Percentiles rank a stretch among this genome's conserved stretches.
These are phyloP conservation scores for Enteromius viviparus DNA, from an alignment of 2,797 vertebrate species.

Conservation along the genomic window DNA sequence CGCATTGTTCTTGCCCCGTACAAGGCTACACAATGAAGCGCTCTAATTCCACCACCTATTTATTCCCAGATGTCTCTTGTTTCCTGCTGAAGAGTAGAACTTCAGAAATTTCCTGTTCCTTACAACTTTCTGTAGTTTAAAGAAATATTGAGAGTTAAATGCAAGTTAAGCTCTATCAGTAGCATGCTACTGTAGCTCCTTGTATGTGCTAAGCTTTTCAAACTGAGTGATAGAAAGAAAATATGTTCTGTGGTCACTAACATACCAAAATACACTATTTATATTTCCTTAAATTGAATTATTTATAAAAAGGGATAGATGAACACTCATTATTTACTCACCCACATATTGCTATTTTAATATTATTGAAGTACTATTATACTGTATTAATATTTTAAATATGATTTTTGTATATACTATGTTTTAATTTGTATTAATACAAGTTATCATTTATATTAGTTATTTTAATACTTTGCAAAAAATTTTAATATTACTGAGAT, in stretches of 20 bases:
- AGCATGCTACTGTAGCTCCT: too few relatives aligned
- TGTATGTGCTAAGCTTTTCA: neutral
- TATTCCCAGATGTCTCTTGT: slow-evolving; percentile 56
- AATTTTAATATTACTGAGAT: too few relatives aligned
- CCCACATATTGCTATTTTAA: neutral
- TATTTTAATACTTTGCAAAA: neutral
- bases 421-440: neutral
- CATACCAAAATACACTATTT: neutral
- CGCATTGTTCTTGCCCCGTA: slow-evolving; percentile 51
- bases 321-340: neutral
- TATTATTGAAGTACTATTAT: too few relatives aligned
- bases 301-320: neutral
- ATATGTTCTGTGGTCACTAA: neutral
- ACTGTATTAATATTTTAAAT: neutral
- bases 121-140: neutral
- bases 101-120: neutral
- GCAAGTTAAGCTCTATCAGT: neutral
- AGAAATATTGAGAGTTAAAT: neutral
- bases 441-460: neutral
- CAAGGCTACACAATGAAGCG: slow-evolving; percentile 60
- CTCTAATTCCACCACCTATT: slow-evolving; percentile 53
- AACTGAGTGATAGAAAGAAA: neutral
- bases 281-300: neutral
- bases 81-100: slow-evolving; percentile 45
- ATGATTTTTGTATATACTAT: too few relatives aligned